These are phyloP conservation scores for Tapirus indicus DNA, from an alignment of 2,797 vertebrate genomes.

Conservation along the genomic window DNA sequence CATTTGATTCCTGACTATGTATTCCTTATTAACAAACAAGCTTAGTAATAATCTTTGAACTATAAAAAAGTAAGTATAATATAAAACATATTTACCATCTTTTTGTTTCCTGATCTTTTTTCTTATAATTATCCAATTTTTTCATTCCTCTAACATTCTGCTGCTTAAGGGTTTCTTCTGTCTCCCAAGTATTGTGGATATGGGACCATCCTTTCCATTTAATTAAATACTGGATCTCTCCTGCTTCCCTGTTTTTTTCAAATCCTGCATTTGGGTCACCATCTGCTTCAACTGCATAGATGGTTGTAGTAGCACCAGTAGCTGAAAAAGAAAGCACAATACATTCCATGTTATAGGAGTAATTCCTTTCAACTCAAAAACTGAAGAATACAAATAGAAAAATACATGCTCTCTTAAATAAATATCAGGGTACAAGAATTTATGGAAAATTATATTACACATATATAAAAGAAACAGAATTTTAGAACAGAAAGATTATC, in stretches of 20 bases:
- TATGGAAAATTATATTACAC: background rate
- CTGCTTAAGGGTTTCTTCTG: slow-evolving; percentile 96
- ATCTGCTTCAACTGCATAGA: slow-evolving; percentile 98
- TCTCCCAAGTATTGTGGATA: slow-evolving; percentile 99
- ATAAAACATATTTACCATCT: slow-evolving; percentile 91
- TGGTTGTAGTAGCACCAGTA: slow-evolving; percentile 96
- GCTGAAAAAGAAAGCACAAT: slow-evolving; percentile 87
- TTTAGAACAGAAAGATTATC: slow-evolving; percentile 9
- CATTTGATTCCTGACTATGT: background rate
- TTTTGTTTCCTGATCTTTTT: slow-evolving; percentile 97
- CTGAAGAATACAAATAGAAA: slow-evolving; percentile 31
- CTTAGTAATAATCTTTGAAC: background rate
- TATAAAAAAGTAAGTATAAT: background rate
- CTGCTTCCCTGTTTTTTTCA: slow-evolving; percentile 92
- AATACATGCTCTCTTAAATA: background rate
- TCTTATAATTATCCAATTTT: slow-evolving; percentile 99
- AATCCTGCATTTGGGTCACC: slow-evolving; percentile 96
- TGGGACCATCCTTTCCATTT: slow-evolving; percentile 99
- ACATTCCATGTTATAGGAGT: background rate
- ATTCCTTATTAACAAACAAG: slow-evolving; percentile 26
- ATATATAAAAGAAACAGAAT: slow-evolving; percentile 37
- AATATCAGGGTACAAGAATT: background rate
- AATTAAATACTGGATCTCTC: slow-evolving; percentile 97
- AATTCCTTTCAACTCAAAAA: slow-evolving; percentile 23
- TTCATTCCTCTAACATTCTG: slow-evolving; percentile 99